Evolutionary conservation across 2,113 vertebrate species (phyloP).

Genomic region (Vicugna pacos): DNA sequence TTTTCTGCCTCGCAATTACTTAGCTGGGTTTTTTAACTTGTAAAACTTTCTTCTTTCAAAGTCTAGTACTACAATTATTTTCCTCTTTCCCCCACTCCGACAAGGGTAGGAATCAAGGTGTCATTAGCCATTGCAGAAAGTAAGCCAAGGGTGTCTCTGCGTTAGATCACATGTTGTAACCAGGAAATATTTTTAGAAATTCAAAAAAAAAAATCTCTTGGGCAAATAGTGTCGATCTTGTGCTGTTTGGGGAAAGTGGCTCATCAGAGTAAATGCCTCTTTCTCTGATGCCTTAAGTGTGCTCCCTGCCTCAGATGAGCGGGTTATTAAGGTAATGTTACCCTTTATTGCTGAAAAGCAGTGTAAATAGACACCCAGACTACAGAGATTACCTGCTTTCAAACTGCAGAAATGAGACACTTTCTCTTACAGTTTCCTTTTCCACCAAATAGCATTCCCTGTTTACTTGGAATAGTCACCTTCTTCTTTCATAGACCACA

Average conservation of each 20-base stretch:
- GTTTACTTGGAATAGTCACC: conserved; percentile 43
- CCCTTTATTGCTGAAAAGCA: conserved; percentile 78
- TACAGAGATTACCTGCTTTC: conserved; percentile 83
- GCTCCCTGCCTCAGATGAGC: conserved; percentile 64
- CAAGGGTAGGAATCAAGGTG: not conserved
- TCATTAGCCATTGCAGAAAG: not conserved
- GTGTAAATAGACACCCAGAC: conserved; percentile 77
- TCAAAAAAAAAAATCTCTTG: conserved; percentile 74
- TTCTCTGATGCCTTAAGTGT: conserved; percentile 81
- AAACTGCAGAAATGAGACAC: conserved; percentile 78
- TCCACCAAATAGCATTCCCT: conserved; percentile 58
- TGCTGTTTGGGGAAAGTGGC: conserved; percentile 81
- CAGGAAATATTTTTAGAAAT: conserved; percentile 82
- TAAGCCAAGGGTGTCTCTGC: conserved; percentile 34
- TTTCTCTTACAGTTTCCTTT: conserved; percentile 84
- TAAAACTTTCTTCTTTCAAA: conserved; percentile 59
- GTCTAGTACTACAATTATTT: not conserved
- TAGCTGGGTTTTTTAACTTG: conserved; percentile 42
- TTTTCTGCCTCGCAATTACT: conserved; percentile 57
- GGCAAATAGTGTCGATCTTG: conserved; percentile 75
- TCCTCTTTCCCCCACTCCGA: not conserved
- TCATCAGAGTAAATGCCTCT: conserved; percentile 82
- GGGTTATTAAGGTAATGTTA: conserved; percentile 84
- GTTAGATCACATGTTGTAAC: conserved; percentile 73
- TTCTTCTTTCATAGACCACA: conserved; percentile 60